Evolutionary conservation across 1,140 invertebrate species (phyloP), one percentile per base, ranked within the genome.

Genomic region (Arion vulgaris): DNA sequence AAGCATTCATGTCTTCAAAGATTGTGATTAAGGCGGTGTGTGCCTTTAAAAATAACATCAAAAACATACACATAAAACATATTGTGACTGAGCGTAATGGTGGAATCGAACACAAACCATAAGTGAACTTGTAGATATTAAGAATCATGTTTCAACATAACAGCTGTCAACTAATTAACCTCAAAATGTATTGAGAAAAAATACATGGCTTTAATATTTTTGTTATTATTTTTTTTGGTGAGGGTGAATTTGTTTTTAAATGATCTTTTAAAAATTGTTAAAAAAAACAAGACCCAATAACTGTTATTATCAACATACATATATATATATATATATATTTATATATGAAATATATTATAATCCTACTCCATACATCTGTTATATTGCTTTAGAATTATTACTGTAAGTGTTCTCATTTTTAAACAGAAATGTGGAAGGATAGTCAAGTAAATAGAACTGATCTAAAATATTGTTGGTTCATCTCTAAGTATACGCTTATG

Each of bases 311-410:
- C n/a, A n/a, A n/a, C n/a, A n/a, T n/a, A n/a, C n/a, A n/a, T n/a
- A n/a, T n/a, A n/a, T n/a, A n/a, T n/a, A n/a, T n/a, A n/a, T n/a
- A n/a, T n/a, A n/a, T n/a, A 57, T 39, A 73, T 41, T 4, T 49
- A n/a, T 41, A 23, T 41, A 73, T 49, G 38, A 73, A 39, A 73
- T 41, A 39, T 73, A 11, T 73, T 73, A 28, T 2, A 41, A 11
- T 49, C n/a, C 38, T n/a, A 41, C 5, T 49, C 38, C 41, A 11
- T 49, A 39, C 1, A 23, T 4, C 26, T 73, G 23, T 11, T 26
- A 41, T 73, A 39, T 39, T 73, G 38, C 41, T 39, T 73, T 26
- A 32, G 26, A 41, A 73, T 39, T 41, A 73, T 73, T 49, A 49
- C 17, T 73, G 38, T 23, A 1, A 7, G 15, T 57, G 9, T 19